Evolutionary conservation across 2,797 vertebrate species (phyloP).

Genomic region (Knipowitschia caucasica): DNA sequence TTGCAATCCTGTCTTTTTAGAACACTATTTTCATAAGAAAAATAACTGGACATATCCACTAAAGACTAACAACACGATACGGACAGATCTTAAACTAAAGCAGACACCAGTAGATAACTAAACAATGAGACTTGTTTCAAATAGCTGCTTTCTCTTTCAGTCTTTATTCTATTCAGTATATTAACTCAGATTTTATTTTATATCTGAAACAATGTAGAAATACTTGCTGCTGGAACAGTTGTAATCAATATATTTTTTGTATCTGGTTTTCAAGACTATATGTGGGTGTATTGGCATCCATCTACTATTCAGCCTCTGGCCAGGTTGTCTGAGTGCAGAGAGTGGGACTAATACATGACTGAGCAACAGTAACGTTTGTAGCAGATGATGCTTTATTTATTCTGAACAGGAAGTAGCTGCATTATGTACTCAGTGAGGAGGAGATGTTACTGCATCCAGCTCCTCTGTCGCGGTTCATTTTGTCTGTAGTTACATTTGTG

Average conservation of each 20-base stretch:
- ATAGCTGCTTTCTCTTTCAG: constrained; percentile 98
- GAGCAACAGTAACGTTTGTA: constrained; percentile 61
- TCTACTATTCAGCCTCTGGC: constrained; percentile 80
- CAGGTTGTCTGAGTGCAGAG: constrained; percentile 77
- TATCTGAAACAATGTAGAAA: constrained; percentile 88
- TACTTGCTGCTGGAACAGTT: constrained; percentile 99
- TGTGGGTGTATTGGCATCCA: constrained; percentile 72
- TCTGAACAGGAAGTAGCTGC: constrained; percentile 54
- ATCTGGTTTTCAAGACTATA: constrained; percentile 69
- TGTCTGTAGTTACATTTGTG: background rate
- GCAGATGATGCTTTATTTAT: constrained; percentile 71
- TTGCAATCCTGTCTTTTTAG: constrained; percentile 76
- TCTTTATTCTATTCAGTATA: constrained; percentile 84
- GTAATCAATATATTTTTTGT: constrained; percentile 84
- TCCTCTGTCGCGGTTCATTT: constrained; percentile 2
- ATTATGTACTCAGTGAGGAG: constrained; percentile 50
- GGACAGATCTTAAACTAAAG: constrained; percentile 64
- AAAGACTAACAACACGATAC: constrained; percentile 52
- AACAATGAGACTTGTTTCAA: constrained; percentile 82
- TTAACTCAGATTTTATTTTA: constrained; percentile 89
- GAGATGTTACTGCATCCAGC: constrained; percentile 30
- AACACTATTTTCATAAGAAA: constrained; percentile 68
- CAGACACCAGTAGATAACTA: constrained; percentile 48
- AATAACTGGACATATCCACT: constrained; percentile 78
- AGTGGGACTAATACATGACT: constrained; percentile 57